Evolutionary conservation across 2,113 vertebrate genomes (phyloP), one percentile per base, ranked within the genome.

Genomic region (Oreotragus oreotragus): DNA sequence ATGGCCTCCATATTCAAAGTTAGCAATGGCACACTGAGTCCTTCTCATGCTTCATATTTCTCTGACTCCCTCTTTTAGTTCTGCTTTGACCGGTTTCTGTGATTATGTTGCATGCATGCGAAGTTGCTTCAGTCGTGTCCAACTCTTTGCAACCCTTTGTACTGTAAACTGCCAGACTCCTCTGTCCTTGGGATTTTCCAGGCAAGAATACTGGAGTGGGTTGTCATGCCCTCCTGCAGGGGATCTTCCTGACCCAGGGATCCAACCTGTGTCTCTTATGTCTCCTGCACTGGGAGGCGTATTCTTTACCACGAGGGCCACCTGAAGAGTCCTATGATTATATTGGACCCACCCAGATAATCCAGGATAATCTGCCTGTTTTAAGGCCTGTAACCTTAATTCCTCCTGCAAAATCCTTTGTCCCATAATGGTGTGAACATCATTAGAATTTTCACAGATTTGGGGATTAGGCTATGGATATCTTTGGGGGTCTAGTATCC

Each of bases 101-200:
- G 84, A 84, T 49, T 43, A 45, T n/a, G 45, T 14, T 76, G n/a
- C 9, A 2, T 39, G n/a, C 5, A 12, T 39, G 19, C 66, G 39
- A 39, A 70, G 66, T 70, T 0, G 0, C 19, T 39, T 23, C 10
- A 12, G n/a, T 23, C 0, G 1, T 70, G 66, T 70, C 66, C 19
- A 70, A 39, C 66, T 70, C n/a, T 23, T 70, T 39, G 66, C n/a
- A 70, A 39, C n/a, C 5, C 66, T 70, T 39, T 70, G n/a, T n/a
- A 70, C n/a, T 70, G 66, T 70, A 23, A 23, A 19, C n/a, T 2
- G 4, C 66, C 66, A 70, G 66, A 70, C 19, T 39, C 19, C 66
- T 70, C n/a, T 70, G 66, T 70, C 66, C 66, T 39, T 70, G 19
- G 66, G 66, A 70, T 70, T 70, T 19, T 70, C 66, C 19, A 70